Evolutionary conservation across 1,140 invertebrate genomes (phyloP).

Genomic region (Helicoverpa zea): DNA sequence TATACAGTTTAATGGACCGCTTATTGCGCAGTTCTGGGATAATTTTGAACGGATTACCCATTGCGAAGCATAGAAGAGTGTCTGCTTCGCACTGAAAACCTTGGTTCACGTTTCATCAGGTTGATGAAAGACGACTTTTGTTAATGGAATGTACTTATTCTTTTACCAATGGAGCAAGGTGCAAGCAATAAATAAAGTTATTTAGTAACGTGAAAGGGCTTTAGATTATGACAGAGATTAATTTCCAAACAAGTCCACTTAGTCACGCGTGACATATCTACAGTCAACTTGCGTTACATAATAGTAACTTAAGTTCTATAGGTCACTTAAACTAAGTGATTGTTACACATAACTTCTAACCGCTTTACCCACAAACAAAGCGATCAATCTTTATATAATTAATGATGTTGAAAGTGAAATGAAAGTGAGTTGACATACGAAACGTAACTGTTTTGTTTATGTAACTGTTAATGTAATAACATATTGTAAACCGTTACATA

Average conservation of each 20-base stretch:
- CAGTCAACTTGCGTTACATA: constrained; percentile 31
- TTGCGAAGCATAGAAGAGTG: no score
- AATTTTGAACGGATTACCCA: neutral
- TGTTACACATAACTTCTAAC: constrained; percentile 20
- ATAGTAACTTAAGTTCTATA: neutral
- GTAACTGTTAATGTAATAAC: constrained; percentile 20
- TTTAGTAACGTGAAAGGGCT: no score
- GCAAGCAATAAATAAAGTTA: no score
- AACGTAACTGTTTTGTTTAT: constrained; percentile 26
- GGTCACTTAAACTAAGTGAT: constrained; percentile 18
- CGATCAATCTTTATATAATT: constrained; percentile 49
- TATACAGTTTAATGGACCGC: neutral
- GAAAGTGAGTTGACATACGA: constrained; percentile 48
- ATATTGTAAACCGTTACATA: neutral
- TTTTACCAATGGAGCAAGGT: no score
- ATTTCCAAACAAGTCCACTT: neutral
- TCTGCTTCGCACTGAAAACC: no score
- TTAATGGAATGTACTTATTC: no score
- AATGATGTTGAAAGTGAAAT: constrained; percentile 39
- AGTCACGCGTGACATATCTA: constrained; percentile 4
- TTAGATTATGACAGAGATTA: neutral
- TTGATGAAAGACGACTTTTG: no score
- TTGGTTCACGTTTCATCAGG: no score
- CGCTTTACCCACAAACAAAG: constrained; percentile 34
- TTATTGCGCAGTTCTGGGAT: neutral